phyloP scores from a whole-genome alignment of 2,888 invertebrate genomes.

The Chorisops tibialis region DNA sequence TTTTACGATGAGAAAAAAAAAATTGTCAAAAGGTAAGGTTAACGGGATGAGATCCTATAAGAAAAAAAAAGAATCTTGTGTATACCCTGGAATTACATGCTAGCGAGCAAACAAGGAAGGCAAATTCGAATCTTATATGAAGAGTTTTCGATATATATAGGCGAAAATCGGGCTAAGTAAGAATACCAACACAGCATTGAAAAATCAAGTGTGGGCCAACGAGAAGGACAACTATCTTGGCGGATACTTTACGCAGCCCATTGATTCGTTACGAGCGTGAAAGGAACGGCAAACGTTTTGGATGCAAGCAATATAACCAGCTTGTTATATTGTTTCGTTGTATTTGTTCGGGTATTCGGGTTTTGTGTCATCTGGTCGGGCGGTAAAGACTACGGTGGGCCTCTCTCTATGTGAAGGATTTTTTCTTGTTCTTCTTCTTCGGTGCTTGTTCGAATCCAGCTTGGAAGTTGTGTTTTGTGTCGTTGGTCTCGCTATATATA shows the following conservation, averaged over 20 bases:
- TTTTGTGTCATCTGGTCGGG: slow-evolving; percentile 10
- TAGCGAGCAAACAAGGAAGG: too few species aligned
- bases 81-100: too few species aligned
- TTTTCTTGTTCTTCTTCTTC: slow-evolving; percentile 11
- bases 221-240: slow-evolving; percentile 5
- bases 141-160: slow-evolving; percentile 6
- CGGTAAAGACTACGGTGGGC: neutral
- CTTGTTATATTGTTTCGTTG: neutral
- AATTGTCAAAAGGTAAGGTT: too few species aligned
- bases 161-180: slow-evolving; percentile 16
- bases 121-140: slow-evolving; percentile 9
- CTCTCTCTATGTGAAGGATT: slow-evolving; percentile 15
- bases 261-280: neutral
- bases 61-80: too few species aligned
- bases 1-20: too few species aligned
- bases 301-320: neutral
- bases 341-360: neutral
- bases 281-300: neutral
- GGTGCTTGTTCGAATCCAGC: slow-evolving; percentile 10
- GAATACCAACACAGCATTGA: neutral
- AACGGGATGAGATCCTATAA: too few species aligned
- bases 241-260: neutral
- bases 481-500: slow-evolving; percentile 12
- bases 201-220: neutral
- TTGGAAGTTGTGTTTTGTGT: slow-evolving; percentile 16